Base-by-base conservation (phyloP, 2,797 vertebrate species). In the Trematomus bernacchii region DNA sequence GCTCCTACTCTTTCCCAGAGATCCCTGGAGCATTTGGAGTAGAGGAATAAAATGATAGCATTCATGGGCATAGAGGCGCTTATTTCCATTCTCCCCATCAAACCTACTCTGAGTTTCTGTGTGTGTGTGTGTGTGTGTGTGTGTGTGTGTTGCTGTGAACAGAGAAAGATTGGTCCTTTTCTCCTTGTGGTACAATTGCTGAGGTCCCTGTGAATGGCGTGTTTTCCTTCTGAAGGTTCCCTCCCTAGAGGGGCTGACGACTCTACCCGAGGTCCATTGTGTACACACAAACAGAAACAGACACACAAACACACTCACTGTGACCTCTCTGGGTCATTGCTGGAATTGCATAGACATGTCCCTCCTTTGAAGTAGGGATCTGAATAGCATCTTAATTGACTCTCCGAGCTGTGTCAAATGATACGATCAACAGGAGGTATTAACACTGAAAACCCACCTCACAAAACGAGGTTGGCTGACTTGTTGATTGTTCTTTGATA, bases 1-100 rank as follows among this genome's bases (percentile, higher is more conserved):
- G 96, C 97, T 96, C 95, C 96, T 95, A 96, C 98, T 97, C 96
- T 95, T 97, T 97, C 89, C 96, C 96, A 89, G 61, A 95, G 96
- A 96, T 97, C 98, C 97, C 98, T 91, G 96, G 97, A 98, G 98
- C 97, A 96, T 97, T 98, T 93, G 91, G 93, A 96, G 95, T 95
- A 94, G 94, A 96, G 96, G 95, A 96, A 96, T 96, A 94, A 96
- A 97, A 97, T 97, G 96, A 98, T 97, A 96, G 96, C 95, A 82
- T 96, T 97, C 95, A 91, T 91, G 91, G 92, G 91, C 95, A 96
- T 95, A 94, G 93, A 95, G 96, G 94, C 92, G 95, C 95, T 92
- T 96, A 97, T 98, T 97, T 97, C 95, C 95, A 97, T 97, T 96
- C 81, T 73, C 74, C 68, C 85, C 89, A 90, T 93, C 89, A 92